Percentiles rank a stretch among this genome's conserved stretches.
These are phyloP conservation scores for human (Homo sapiens) DNA, from an alignment of 2,113 vertebrate species.

Conservation along the genomic window GRCh38 chr4:138436001-138436500, in stretches of 20 bases:
- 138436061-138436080: too few relatives aligned
- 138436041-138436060: too few relatives aligned
- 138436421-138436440: neutral
- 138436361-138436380: neutral
- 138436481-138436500: neutral
- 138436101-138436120: too few relatives aligned
- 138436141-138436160: too few relatives aligned
- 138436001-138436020: too few relatives aligned
- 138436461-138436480: neutral
- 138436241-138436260: neutral
- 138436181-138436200: too few relatives aligned
- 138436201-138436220: too few relatives aligned
- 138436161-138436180: too few relatives aligned
- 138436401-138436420: neutral
- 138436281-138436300: constrained; percentile 1
- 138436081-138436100: too few relatives aligned
- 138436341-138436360: constrained; percentile 8
- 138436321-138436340: neutral
- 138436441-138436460: constrained; percentile 31
- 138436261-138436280: constrained; percentile 14
- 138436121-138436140: too few relatives aligned
- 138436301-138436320: neutral
- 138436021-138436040: too few relatives aligned
- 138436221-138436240: too few relatives aligned
- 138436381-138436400: neutral